Evolutionary conservation across 2,797 vertebrate genomes (phyloP).

Genomic region (Harpagifer antarcticus): DNA sequence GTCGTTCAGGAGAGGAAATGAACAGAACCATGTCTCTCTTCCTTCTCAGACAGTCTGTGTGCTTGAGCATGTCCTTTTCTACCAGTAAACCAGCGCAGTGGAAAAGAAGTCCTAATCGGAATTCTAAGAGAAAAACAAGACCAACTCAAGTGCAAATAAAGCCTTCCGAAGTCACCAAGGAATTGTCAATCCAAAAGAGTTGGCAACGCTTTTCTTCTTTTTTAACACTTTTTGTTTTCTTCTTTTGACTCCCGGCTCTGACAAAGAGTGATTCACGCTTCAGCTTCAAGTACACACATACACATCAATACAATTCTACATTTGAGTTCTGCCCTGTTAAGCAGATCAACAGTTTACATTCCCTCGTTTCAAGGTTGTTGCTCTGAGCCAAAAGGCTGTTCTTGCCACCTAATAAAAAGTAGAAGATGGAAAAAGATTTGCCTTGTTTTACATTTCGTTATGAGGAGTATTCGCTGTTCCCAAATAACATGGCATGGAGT

Average conservation of each 20-base stretch:
- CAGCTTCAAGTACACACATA: conserved; percentile 2
- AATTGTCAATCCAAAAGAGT: conserved; percentile 64
- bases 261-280: conserved; percentile 21
- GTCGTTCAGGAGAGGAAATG: conserved; percentile 59
- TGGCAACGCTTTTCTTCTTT: conserved; percentile 51
- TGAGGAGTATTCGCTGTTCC: conserved; percentile 23
- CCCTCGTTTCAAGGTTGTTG: conserved; percentile 5
- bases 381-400: conserved; percentile 22
- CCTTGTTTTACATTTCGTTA: conserved; percentile 23
- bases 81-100: conserved; percentile 23
- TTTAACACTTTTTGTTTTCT: conserved; percentile 41
- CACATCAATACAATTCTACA: conserved; percentile 1
- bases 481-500: neutral
- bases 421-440: conserved; percentile 30
- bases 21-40: conserved; percentile 40
- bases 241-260: conserved; percentile 35
- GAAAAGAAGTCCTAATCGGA: conserved; percentile 61
- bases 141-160: conserved; percentile 61
- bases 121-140: conserved; percentile 57
- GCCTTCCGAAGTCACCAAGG: conserved; percentile 54
- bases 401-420: conserved; percentile 51
- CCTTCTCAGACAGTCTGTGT: conserved; percentile 10
- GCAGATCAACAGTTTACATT: conserved; percentile 46
- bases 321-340: conserved; percentile 10
- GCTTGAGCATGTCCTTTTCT: conserved; percentile 48